Evolutionary conservation across 1,140 invertebrate species (phyloP).

Genomic region (Mya arenaria): DNA sequence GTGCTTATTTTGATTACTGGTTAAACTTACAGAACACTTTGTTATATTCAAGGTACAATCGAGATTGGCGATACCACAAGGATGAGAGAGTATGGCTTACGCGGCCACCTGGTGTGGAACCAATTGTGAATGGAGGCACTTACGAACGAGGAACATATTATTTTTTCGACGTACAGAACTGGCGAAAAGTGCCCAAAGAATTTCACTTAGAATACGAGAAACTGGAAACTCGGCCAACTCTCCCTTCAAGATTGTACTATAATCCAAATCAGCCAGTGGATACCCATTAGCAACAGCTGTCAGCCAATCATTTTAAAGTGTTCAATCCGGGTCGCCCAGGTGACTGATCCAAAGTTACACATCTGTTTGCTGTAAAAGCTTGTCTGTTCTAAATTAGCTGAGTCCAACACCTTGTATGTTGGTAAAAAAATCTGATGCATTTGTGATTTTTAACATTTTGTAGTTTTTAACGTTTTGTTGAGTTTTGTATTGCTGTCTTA

Average conservation of each 20-base stretch:
- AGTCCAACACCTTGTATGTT: too few relatives aligned
- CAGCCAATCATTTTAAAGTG: slow-evolving; percentile 12
- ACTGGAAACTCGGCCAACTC: slow-evolving; percentile 91
- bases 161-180: slow-evolving; percentile 98
- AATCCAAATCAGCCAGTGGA: slow-evolving; percentile 66
- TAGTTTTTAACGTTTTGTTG: too few relatives aligned
- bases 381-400: too few relatives aligned
- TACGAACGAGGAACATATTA: slow-evolving; percentile 99
- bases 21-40: too few relatives aligned
- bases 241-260: slow-evolving; percentile 69
- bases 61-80: slow-evolving; percentile 99
- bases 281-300: slow-evolving; percentile 55
- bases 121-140: slow-evolving; percentile 95
- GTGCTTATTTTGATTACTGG: too few relatives aligned
- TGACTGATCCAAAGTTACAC: too few relatives aligned
- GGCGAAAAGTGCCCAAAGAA: slow-evolving; percentile 97
- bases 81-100: slow-evolving; percentile 99
- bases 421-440: too few relatives aligned
- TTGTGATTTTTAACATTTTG: too few relatives aligned
- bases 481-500: too few relatives aligned
- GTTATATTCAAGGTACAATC: slow-evolving; percentile 88
- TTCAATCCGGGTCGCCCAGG: slow-evolving; percentile 41
- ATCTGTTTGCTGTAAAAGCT: too few relatives aligned
- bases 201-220: slow-evolving; percentile 99
- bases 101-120: slow-evolving; percentile 94